phyloP scores from a whole-genome alignment of 1,140 invertebrate species.

The Ceratosolen solmsi region DNA sequence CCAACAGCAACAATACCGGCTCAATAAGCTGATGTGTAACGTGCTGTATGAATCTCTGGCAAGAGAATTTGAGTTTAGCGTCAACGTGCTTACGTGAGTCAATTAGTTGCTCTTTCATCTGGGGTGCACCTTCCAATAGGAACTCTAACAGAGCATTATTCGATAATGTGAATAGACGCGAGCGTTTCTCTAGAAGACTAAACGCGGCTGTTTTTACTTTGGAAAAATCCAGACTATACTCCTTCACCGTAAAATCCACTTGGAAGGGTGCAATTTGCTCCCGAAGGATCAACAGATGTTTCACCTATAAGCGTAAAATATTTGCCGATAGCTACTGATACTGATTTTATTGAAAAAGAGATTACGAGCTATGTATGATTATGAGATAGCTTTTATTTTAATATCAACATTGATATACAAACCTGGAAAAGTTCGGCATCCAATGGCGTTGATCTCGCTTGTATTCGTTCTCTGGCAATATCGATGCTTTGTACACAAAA shows the following conservation, averaged over 20 bases:
- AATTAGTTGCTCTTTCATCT: constrained; percentile 91
- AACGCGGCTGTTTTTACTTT: constrained; percentile 90
- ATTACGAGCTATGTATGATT: too few relatives aligned
- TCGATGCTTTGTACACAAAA: constrained; percentile 93
- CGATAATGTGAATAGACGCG: constrained; percentile 89
- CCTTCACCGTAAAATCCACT: constrained; percentile 94
- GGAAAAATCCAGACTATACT: constrained; percentile 93
- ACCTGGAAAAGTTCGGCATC: constrained; percentile 96
- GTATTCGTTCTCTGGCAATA: constrained; percentile 82
- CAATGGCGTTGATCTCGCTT: constrained; percentile 79
- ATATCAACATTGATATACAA: neutral
- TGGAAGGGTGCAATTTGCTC: constrained; percentile 99
- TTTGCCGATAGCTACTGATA: too few relatives aligned
- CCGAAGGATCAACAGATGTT: constrained; percentile 95
- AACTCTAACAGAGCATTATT: constrained; percentile 96
- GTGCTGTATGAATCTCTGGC: constrained; percentile 91
- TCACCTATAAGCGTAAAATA: constrained; percentile 87
- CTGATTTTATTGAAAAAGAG: too few relatives aligned
- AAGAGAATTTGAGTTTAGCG: constrained; percentile 90
- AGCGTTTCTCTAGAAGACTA: constrained; percentile 88
- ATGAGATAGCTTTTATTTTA: too few relatives aligned
- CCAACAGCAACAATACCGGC: constrained; percentile 81
- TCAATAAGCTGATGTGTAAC: constrained; percentile 84
- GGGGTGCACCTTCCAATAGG: constrained; percentile 90
- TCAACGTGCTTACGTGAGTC: constrained; percentile 97